Evolutionary conservation across 2,797 vertebrate genomes (phyloP), one percentile per base, ranked within the genome.

Genomic region (Salmo trutta): DNA sequence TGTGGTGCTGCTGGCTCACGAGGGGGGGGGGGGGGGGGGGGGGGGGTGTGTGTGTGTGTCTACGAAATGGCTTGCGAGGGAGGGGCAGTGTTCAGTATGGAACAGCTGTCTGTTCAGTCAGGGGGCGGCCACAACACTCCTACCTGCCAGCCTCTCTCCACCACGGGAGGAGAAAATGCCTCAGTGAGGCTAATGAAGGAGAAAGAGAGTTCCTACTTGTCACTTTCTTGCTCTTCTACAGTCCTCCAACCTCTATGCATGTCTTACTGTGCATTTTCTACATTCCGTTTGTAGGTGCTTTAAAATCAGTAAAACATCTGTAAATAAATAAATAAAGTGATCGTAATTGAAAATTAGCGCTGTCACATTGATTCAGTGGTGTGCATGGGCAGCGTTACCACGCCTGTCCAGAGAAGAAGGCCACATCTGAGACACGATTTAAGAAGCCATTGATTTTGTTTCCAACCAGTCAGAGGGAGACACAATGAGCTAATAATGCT

Each of bases 381-480:
- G 69, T 73, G 79, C 85, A 82, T 78, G 80, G 85, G 76, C 75
- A 79, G 79, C 76, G 77, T 83, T 83, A 87, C 81, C 82, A 69
- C 77, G 65, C 75, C 77, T 86, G 85, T 85, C 84, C 85, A 79
- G 56, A 71, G 77, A 80, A 80, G 76, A 85, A 29, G 83, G 67
- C 76, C 72, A 51, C 67, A 77, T 52, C 82, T 80, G 83, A 82
- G 79, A 80, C 73, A 85, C 77, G 68, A 84, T 81, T 88, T 84
- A 82, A 85, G 84, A 80, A 78, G 75, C 69, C 82, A 91, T 88
- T 81, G 85, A 90, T 88, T 87, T 79, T 79, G 76, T 84, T 86
- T 85, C 81, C 77, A 47, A 84, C 72, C 71, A 71, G 79, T 85
- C 85, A 83, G 75, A 7, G 1, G 53, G 53, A 81, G 73, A 76